Conservation (phyloP, 1,140 invertebrate species). For the Tetramorium parvispinum region DNA sequence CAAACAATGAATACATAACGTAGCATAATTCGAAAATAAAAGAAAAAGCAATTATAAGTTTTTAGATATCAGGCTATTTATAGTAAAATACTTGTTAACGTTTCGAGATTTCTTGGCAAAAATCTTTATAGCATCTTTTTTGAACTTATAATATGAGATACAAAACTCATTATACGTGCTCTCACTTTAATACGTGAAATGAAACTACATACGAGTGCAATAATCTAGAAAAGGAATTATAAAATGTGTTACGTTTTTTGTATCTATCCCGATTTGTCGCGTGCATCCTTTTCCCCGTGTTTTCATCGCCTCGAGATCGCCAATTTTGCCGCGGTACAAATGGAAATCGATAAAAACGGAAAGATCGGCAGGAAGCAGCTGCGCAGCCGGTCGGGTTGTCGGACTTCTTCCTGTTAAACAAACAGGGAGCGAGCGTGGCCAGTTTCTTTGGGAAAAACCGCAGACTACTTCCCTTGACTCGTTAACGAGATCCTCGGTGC, state of each 20-base stretch:
- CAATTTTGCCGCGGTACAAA: constrained; percentile 28
- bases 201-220: neutral
- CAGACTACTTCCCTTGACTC: constrained; percentile 71
- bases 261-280: constrained; percentile 18
- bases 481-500: constrained; percentile 73
- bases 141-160: neutral
- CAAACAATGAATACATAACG: neutral
- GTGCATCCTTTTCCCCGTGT: constrained; percentile 37
- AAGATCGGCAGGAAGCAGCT: constrained; percentile 51
- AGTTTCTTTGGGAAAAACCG: constrained; percentile 74
- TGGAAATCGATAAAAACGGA: constrained; percentile 29
- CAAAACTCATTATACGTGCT: neutral
- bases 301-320: neutral
- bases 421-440: constrained; percentile 70
- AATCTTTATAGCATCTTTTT: neutral
- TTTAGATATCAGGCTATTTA: neutral
- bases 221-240: neutral
- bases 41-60: neutral
- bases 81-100: neutral
- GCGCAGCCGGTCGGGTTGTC: constrained; percentile 28
- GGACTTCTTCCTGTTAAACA: constrained; percentile 70
- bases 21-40: neutral
- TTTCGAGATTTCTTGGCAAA: neutral
- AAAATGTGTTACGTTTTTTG: neutral
- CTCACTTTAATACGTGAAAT: neutral